Evolutionary conservation across 2,113 vertebrate species (phyloP).

Genomic region (Neolamprologus toae): DNA sequence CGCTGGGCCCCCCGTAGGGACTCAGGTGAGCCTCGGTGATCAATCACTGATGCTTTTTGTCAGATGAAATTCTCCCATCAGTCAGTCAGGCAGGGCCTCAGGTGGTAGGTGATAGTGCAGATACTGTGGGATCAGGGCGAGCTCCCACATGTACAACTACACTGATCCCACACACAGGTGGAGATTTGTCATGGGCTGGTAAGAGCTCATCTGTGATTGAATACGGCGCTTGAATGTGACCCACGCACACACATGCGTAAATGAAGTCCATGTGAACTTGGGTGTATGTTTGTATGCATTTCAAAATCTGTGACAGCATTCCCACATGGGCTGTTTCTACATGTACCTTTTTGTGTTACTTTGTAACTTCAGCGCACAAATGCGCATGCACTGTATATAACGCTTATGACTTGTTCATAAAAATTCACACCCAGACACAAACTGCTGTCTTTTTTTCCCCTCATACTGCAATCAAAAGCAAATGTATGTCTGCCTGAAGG

Average conservation of each 20-base stretch:
- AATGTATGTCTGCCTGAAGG: conserved; percentile 55
- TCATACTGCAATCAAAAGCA: conserved; percentile 45
- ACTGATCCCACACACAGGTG: conserved; percentile 66
- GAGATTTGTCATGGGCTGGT: conserved; percentile 66
- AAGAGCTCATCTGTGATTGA: conserved; percentile 62
- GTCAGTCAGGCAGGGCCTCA: conserved; percentile 54
- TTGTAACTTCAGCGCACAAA: neutral
- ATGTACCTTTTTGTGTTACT: neutral
- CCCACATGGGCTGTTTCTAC: neutral
- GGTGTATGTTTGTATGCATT: neutral
- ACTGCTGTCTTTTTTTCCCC: neutral
- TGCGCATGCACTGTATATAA: neutral
- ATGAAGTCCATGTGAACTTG: neutral
- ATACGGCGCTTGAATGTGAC: conserved; percentile 39
- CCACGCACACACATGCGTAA: neutral
- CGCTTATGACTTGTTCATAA: neutral
- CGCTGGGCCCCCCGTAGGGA: conserved; percentile 49
- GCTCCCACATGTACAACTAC: conserved; percentile 63
- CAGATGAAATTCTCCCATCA: conserved; percentile 63
- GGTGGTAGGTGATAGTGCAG: conserved; percentile 60
- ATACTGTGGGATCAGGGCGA: conserved; percentile 57
- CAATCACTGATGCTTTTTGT: conserved; percentile 60
- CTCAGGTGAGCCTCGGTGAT: conserved; percentile 59
- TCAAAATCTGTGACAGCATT: neutral
- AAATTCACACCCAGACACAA: conserved; percentile 15